These are phyloP conservation scores for Lasioglossum vierecki DNA, from an alignment of 2,888 invertebrate species.

Conservation along the genomic window DNA sequence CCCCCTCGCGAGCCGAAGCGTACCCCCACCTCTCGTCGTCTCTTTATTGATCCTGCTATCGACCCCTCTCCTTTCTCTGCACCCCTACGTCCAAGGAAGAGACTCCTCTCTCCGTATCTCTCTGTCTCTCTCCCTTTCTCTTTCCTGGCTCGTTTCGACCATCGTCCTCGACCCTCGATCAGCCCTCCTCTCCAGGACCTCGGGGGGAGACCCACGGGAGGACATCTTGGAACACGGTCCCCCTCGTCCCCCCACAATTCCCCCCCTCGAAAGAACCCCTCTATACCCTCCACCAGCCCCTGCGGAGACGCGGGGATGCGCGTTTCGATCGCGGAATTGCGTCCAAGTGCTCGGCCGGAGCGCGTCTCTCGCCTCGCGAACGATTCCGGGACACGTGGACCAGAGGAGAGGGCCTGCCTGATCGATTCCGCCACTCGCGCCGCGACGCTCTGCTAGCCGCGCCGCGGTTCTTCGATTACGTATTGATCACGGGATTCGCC, in stretches of 20 bases:
- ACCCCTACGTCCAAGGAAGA: background rate
- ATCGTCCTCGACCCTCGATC: slow-evolving; percentile 13
- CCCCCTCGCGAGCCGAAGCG: background rate
- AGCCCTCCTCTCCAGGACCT: background rate
- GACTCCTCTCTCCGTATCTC: background rate
- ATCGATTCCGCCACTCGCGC: slow-evolving; percentile 21
- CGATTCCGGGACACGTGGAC: slow-evolving; percentile 36
- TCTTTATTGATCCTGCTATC: background rate
- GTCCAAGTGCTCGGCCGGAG: slow-evolving; percentile 19
- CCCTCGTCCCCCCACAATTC: background rate
- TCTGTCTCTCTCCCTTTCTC: background rate
- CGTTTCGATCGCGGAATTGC: slow-evolving; percentile 56
- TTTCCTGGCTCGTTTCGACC: slow-evolving; percentile 18
- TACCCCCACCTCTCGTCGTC: background rate
- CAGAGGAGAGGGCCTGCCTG: slow-evolving; percentile 6
- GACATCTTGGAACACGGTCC: slow-evolving; percentile 61
- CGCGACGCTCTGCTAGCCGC: background rate
- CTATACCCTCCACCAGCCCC: background rate
- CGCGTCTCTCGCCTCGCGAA: slow-evolving; percentile 20
- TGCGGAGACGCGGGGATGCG: slow-evolving; percentile 27
- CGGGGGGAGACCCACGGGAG: slow-evolving; percentile 39
- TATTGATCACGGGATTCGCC: slow-evolving; percentile 31
- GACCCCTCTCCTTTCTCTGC: slow-evolving; percentile 1
- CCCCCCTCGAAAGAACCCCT: background rate
- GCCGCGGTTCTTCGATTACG: slow-evolving; percentile 32